phyloP scores from a whole-genome alignment of 2,888 invertebrate species.

The Oscheius onirici region DNA sequence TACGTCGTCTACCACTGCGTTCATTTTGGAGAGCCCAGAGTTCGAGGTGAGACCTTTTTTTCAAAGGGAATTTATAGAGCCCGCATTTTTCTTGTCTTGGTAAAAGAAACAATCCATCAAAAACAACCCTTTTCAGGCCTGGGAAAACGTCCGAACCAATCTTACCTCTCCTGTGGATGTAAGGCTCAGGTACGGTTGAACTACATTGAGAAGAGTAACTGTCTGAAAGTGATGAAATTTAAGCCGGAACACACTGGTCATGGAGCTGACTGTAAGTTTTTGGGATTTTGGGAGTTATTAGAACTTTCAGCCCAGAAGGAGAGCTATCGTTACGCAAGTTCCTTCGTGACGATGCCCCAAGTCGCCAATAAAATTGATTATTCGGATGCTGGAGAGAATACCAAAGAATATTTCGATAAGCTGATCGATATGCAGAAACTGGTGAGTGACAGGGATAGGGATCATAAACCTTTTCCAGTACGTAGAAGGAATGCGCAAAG shows the following conservation, averaged over 20 bases:
- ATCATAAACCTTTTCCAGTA: background rate
- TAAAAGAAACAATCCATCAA: background rate
- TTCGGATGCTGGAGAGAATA: background rate
- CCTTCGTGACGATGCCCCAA: too few species aligned
- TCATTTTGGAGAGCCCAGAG: conserved; percentile 66
- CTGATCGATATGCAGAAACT: too few species aligned
- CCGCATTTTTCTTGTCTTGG: background rate
- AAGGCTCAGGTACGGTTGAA: conserved; percentile 65
- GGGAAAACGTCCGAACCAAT: conserved; percentile 69
- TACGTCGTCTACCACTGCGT: conserved; percentile 70
- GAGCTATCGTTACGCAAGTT: too few species aligned
- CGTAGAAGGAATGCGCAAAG: background rate
- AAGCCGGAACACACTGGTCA: conserved; percentile 48
- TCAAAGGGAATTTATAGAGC: background rate
- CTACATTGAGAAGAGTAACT: conserved; percentile 53
- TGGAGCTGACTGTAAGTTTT: background rate
- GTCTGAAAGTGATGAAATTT: conserved; percentile 40
- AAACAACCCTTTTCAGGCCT: conserved; percentile 54
- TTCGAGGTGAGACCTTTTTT: conserved; percentile 57
- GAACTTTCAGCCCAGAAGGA: too few species aligned
- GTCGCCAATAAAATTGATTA: background rate
- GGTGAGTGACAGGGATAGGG: too few species aligned
- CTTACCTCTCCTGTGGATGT: conserved; percentile 68
- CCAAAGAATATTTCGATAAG: too few species aligned
- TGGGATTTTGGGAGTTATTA: too few species aligned